Evolutionary conservation across 2,888 invertebrate species (phyloP).

Genomic region (Torymus aiolomorphi): DNA sequence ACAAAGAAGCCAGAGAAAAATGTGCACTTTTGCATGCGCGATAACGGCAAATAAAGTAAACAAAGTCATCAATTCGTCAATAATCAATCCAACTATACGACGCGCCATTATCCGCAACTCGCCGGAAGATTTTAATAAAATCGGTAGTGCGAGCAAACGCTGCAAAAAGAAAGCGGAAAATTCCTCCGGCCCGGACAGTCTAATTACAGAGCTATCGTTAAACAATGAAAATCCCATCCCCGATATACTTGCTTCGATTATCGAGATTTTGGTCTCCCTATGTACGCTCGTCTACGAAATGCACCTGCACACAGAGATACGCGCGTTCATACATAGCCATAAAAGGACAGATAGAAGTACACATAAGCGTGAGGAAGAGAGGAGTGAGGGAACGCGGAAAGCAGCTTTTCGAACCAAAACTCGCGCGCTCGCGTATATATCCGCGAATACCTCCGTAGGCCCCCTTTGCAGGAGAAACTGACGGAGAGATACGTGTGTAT

Average conservation of each 20-base stretch:
- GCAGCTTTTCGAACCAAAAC: slow-evolving; percentile 59
- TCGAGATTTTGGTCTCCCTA: slow-evolving; percentile 3
- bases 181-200: neutral
- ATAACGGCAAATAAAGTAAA: slow-evolving; percentile 6
- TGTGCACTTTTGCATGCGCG: too few relatives aligned
- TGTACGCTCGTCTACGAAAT: too few relatives aligned
- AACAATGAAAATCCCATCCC: slow-evolving; percentile 8
- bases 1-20: too few relatives aligned
- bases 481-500: neutral
- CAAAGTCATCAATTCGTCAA: slow-evolving; percentile 11
- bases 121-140: slow-evolving; percentile 33
- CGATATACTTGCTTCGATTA: slow-evolving; percentile 31
- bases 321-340: too few relatives aligned
- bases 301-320: too few relatives aligned
- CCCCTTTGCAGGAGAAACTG: slow-evolving; percentile 26
- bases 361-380: neutral
- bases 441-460: slow-evolving; percentile 28
- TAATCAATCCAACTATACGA: slow-evolving; percentile 18
- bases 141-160: neutral
- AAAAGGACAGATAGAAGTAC: too few relatives aligned
- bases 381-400: slow-evolving; percentile 6
- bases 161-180: slow-evolving; percentile 4
- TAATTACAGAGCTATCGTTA: slow-evolving; percentile 20
- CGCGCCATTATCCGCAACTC: neutral
- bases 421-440: slow-evolving; percentile 7